Percentiles rank a stretch among this genome's conserved stretches.
phyloP scores from a whole-genome alignment of 2,113 vertebrate genomes.

The Solenodon paradoxus region DNA sequence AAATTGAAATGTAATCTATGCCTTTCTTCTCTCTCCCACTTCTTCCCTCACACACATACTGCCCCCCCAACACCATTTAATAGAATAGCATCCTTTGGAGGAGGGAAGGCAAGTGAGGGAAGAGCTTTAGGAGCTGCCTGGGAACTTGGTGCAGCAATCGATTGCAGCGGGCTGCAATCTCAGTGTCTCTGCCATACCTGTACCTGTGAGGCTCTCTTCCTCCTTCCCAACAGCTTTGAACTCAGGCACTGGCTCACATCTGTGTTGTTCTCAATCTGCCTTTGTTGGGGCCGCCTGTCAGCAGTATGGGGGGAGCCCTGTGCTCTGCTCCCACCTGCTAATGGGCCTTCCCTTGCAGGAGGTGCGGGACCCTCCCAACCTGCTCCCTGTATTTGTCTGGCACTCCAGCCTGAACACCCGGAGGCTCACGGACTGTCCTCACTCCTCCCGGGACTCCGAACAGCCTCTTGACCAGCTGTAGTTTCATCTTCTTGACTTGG shows the following conservation, averaged over 20 bases:
- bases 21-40: neutral
- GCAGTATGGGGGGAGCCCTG: neutral
- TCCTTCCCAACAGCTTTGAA: neutral
- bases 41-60: no score
- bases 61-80: neutral
- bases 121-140: neutral
- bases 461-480: neutral
- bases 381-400: neutral
- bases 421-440: neutral
- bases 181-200: neutral
- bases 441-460: neutral
- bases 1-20: neutral
- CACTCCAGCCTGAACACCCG: neutral
- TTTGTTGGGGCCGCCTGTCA: neutral
- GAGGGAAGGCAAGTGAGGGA: neutral
- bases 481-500: neutral
- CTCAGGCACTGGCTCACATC: neutral
- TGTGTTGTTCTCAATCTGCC: neutral
- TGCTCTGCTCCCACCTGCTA: neutral
- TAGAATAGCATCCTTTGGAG: conserved; percentile 7
- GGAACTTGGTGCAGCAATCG: neutral
- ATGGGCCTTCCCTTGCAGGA: neutral
- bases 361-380: neutral
- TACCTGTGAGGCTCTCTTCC: neutral
- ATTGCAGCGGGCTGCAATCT: neutral